phyloP scores from a whole-genome alignment of 2,888 invertebrate species.

The Camponotus fellah region DNA sequence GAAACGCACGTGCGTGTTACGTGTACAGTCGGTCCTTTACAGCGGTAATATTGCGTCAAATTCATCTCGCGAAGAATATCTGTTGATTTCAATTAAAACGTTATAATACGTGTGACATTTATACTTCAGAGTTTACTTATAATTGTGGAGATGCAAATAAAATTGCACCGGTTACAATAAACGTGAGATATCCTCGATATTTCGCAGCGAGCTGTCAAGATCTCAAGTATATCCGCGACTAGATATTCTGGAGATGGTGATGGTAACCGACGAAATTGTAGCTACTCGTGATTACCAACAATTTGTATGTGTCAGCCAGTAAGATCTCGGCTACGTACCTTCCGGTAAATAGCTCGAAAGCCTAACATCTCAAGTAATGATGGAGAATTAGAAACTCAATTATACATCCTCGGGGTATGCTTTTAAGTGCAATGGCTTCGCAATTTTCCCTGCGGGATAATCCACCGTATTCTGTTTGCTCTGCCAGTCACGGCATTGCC shows the following conservation, averaged over 20 bases:
- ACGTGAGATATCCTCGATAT: background rate
- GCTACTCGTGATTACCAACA: conserved; percentile 66
- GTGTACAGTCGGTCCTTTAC: background rate
- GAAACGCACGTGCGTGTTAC: background rate
- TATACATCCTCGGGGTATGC: conserved; percentile 60
- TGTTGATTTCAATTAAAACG: background rate
- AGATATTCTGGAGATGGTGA: conserved; percentile 34
- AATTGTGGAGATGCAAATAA: conserved; percentile 3
- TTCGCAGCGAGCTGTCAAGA: background rate
- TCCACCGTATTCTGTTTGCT: conserved; percentile 47
- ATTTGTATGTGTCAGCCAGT: conserved; percentile 69
- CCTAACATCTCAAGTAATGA: conserved; percentile 66
- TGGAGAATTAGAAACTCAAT: conserved; percentile 73
- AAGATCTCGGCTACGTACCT: conserved; percentile 66
- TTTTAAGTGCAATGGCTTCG: conserved; percentile 65
- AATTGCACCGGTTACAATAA: background rate
- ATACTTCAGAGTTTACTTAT: background rate
- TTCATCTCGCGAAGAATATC: background rate
- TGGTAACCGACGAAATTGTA: conserved; percentile 68
- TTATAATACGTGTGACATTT: background rate
- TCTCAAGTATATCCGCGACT: background rate
- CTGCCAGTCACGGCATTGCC: conserved; percentile 41
- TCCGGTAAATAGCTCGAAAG: conserved; percentile 53
- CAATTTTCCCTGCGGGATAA: conserved; percentile 62
- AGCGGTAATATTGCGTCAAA: background rate